Evolutionary conservation across 2,113 vertebrate species (phyloP), one percentile per base, ranked within the genome.

Genomic region (Marcusenius ussheri): DNA sequence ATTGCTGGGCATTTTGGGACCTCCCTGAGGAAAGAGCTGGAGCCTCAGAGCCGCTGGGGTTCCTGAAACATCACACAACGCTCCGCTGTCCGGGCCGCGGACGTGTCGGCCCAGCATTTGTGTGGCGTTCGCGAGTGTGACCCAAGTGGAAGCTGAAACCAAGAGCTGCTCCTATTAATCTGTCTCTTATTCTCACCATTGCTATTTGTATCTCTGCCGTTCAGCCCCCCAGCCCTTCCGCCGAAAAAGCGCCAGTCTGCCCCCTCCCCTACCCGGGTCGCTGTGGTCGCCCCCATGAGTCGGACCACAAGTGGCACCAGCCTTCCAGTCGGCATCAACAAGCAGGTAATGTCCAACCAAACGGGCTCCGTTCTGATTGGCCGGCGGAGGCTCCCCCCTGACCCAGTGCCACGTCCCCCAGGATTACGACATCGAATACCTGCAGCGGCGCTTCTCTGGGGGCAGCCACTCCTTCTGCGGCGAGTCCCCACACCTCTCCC

Each of bases 181-280:
- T 13, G 17, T 27, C 45, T 50, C 5, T 53, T 88, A 10, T 42
- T 42, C 39, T 42, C 39, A 42, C 39, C 39, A 3, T 42, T 42
- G 39, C 39, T 42, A 42, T 87, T 51, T 35, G 11, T 49, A 27
- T 85, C 21, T 83, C 31, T 66, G 53, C 56, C 21, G 3, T 13
- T 47, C 95, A 98, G 97, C 91, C 97, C 98, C 15, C 98, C 98
- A 53, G 98, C 98, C 5, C 89, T 99, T 90, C 98, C 98, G 0
- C 98, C 98, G 24, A 99, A 99, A 94, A 99, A 99, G 89, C 96
- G 98, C 0, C 98, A 98, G 94, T 99, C 98, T 0, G 97, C 97
- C 0, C 96, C 98, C 2, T 99, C 98, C 47, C 98, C 98, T 0
- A 99, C 98, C 2, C 96, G 98, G 11, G 97, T 99, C 83, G 98